phyloP scores from a whole-genome alignment of 2,888 invertebrate genomes.

The Agrilus biguttatus region DNA sequence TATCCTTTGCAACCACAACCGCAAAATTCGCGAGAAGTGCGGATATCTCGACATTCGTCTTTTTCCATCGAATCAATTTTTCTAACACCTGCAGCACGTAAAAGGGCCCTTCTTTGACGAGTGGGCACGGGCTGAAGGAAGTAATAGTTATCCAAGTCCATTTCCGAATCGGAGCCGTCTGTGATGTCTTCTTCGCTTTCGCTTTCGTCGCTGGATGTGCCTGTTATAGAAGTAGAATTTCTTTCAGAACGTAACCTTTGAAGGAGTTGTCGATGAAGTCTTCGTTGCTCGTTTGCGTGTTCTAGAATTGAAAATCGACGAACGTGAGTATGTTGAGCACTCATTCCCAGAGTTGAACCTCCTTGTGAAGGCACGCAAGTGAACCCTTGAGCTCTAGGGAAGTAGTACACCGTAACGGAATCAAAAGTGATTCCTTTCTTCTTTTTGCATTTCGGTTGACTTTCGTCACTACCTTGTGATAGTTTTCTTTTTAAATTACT shows the following conservation, averaged over 20 bases:
- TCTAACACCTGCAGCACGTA: constrained; percentile 84
- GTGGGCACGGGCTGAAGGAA: constrained; percentile 88
- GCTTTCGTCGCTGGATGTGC: constrained; percentile 32
- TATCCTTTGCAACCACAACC: constrained; percentile 85
- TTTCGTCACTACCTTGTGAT: constrained; percentile 33
- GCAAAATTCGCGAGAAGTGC: constrained; percentile 83
- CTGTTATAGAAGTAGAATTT: constrained; percentile 30
- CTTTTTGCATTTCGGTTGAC: constrained; percentile 42
- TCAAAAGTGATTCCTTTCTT: constrained; percentile 80
- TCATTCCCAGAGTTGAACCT: constrained; percentile 89
- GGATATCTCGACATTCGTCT: constrained; percentile 84
- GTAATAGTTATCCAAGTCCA: constrained; percentile 80
- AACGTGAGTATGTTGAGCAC: constrained; percentile 51
- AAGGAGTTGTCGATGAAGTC: constrained; percentile 70
- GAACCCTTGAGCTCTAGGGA: constrained; percentile 83
- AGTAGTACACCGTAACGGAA: constrained; percentile 88
- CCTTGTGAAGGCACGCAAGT: constrained; percentile 85
- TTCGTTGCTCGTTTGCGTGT: constrained; percentile 77
- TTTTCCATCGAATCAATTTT: constrained; percentile 90
- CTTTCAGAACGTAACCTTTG: constrained; percentile 57
- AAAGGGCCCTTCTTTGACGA: constrained; percentile 71
- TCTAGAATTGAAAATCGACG: constrained; percentile 73
- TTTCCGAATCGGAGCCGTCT: constrained; percentile 68
- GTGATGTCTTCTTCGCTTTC: constrained; percentile 71
- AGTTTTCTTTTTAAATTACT: constrained; percentile 59